These are phyloP conservation scores for Intellagama lesueurii DNA, from an alignment of 2,797 vertebrate species.

Conservation along the genomic window DNA sequence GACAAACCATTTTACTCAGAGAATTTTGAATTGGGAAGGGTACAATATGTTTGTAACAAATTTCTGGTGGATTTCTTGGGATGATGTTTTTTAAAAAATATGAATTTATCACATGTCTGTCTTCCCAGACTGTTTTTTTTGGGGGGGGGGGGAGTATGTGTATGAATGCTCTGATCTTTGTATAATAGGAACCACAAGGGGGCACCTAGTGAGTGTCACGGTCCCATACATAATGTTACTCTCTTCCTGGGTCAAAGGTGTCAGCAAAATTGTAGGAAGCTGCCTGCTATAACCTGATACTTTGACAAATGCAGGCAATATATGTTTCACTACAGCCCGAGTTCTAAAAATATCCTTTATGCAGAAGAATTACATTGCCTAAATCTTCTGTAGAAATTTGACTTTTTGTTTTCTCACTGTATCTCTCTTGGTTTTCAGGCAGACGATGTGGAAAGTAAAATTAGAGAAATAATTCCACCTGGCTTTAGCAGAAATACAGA, in stretches of 20 bases:
- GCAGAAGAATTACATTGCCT: background rate
- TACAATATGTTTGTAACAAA: conserved; percentile 8
- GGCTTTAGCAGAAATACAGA: conserved; percentile 93
- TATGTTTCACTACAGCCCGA: background rate
- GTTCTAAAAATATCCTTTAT: conserved; percentile 2
- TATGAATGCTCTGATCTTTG: background rate
- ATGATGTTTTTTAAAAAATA: conserved; percentile 14
- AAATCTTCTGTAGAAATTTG: conserved; percentile 24
- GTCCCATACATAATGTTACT: background rate
- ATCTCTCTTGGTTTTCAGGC: conserved; percentile 77
- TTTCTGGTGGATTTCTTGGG: conserved; percentile 14
- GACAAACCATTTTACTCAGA: background rate
- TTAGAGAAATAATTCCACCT: conserved; percentile 91
- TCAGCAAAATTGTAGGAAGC: background rate
- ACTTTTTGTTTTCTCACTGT: conserved; percentile 45
- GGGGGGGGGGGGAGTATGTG: no score
- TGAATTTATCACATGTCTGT: background rate
- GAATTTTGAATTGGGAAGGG: background rate
- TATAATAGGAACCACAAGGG: conserved; percentile 4
- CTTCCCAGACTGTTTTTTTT: background rate
- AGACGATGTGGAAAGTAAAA: conserved; percentile 94
- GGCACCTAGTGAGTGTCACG: background rate
- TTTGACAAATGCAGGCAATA: background rate
- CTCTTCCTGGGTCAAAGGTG: background rate
- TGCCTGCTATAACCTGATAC: background rate